Conservation (phyloP, 1,140 invertebrate species). For the Calycopis cecrops region DNA sequence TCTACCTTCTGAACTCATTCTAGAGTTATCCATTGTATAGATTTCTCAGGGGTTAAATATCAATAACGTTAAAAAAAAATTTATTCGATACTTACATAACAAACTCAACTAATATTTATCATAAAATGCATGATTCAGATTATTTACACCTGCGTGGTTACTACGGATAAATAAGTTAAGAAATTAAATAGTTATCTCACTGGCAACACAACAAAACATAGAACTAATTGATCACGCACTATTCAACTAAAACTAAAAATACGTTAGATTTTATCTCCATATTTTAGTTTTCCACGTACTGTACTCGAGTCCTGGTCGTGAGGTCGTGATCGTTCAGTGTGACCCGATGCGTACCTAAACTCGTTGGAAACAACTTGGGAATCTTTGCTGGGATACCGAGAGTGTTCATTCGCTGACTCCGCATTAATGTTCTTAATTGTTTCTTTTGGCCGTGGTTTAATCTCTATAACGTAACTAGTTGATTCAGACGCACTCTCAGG, state of each 20-base stretch:
- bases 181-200: conserved; percentile 19
- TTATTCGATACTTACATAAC: conserved; percentile 27
- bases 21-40: no score
- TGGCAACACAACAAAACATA: conserved; percentile 13
- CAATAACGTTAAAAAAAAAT: conserved; percentile 12
- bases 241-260: conserved; percentile 27
- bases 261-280: conserved; percentile 64
- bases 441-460: conserved; percentile 13
- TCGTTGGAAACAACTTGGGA: conserved; percentile 16
- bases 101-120: conserved; percentile 43
- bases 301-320: conserved; percentile 23
- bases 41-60: no score
- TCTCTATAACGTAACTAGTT: conserved; percentile 8
- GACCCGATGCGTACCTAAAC: conserved; percentile 21
- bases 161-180: conserved; percentile 14
- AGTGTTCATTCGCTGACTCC: background rate
- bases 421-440: conserved; percentile 15
- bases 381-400: conserved; percentile 15
- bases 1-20: no score
- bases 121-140: conserved; percentile 60
- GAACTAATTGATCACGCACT: conserved; percentile 35
- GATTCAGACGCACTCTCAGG: conserved; percentile 1
- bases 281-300: conserved; percentile 47
- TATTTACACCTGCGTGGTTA: conserved; percentile 15
- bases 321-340: conserved; percentile 19